Conservation (phyloP, 92 coral and sea anemone species). For the Micromussa lordhowensis region DNA sequence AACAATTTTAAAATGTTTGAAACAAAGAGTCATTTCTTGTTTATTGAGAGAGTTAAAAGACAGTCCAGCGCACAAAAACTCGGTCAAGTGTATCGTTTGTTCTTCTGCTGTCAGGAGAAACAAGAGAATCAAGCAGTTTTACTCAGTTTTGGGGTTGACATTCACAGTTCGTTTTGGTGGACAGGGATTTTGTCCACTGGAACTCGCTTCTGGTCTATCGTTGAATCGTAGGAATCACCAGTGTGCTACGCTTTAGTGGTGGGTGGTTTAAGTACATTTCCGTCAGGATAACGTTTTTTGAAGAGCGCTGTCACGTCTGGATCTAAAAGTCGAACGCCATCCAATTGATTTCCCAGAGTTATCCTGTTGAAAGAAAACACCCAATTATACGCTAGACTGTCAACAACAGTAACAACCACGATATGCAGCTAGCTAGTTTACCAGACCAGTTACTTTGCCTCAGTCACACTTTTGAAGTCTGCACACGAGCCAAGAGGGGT, state of each 20-base stretch:
- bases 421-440: too few species aligned
- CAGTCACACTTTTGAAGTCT: neutral
- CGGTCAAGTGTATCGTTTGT: neutral
- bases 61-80: neutral
- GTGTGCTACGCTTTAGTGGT: constrained; percentile 17
- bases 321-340: constrained; percentile 93
- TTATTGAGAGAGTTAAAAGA: neutral
- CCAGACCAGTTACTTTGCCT: neutral
- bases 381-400: neutral
- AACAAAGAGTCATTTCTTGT: neutral
- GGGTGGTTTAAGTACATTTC: constrained; percentile 62
- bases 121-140: neutral
- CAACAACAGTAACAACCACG: neutral
- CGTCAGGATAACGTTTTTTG: constrained; percentile 92
- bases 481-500: too few species aligned
- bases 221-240: neutral
- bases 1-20: too few species aligned
- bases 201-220: neutral
- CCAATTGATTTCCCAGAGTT: constrained; percentile 96
- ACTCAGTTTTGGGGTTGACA: neutral
- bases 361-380: constrained; percentile 61
- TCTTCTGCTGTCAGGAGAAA: neutral
- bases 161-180: neutral
- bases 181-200: neutral
- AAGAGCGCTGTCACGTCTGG: constrained; percentile 94